Evolutionary conservation across 2,797 vertebrate genomes (phyloP).

Genomic region (Cossypha niveicapilla): DNA sequence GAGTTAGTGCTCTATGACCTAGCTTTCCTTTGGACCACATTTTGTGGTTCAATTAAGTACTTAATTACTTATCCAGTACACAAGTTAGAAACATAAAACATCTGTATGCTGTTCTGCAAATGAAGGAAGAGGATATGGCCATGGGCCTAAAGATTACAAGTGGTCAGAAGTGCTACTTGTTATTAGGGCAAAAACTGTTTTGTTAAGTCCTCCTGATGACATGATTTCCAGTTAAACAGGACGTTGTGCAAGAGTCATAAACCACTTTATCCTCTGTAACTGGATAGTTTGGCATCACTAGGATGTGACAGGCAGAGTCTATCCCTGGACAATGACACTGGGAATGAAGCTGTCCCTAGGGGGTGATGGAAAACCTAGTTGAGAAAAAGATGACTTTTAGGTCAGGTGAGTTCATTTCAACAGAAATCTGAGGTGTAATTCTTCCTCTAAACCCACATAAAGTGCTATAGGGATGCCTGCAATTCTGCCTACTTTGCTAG

Average conservation of each 20-base stretch:
- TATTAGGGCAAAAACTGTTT: neutral
- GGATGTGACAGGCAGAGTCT: neutral
- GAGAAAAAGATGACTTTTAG: neutral
- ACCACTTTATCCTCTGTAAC: neutral
- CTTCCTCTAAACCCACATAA: neutral
- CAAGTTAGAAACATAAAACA: neutral
- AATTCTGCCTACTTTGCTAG: neutral
- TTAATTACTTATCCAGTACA: neutral
- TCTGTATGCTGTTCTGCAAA: neutral
- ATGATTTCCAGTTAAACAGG: neutral
- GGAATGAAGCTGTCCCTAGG: neutral
- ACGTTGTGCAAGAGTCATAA: rapidly evolving
- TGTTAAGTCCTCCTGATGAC: neutral
- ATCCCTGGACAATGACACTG: rapidly evolving
- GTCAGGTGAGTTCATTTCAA: neutral
- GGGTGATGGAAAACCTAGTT: rapidly evolving
- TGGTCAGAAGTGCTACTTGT: neutral
- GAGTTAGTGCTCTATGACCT: neutral
- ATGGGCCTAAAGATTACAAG: neutral
- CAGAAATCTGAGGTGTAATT: neutral
- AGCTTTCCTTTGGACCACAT: neutral
- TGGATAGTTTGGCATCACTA: rapidly evolving
- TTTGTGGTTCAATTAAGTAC: neutral
- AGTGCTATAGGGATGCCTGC: neutral
- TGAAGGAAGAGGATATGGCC: neutral